Base-by-base conservation (phyloP, 2,113 vertebrate species). In the Tragelaphus imberbis region DNA sequence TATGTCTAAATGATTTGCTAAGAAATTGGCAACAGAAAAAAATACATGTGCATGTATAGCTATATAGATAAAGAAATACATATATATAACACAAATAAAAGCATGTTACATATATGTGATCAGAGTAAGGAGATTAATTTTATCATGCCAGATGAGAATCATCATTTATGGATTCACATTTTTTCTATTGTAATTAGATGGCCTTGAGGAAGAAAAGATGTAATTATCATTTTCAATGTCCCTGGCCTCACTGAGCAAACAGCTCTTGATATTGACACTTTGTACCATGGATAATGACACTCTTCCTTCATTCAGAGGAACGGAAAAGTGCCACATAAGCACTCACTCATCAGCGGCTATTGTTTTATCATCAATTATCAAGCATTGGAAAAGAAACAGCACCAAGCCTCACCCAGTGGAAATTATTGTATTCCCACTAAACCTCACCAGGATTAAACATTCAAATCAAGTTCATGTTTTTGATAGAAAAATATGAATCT, bases 311-410 rank as follows among this genome's bases (percentile, higher is more conserved):
- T 89, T 91, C 79, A 93, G 84, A 94, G 75, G 97, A 95, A 97
- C 91, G 55, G 92, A 94, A 71, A 97, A 97, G 96, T 98, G 88
- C 97, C 85, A 10, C 85, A 33, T 53, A 96, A 94, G 93, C 88
- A 84, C 30, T 92, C 88, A 81, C 49, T 98, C 84, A 94, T 97
- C 94, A 96, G 6, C 58, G 68, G 53, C 40, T 80, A 97, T 98
- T 98, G 97, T 98, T 97, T 98, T 80, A 94, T 96, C 89, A 84
- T 96, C 89, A 98, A 81, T 97, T 96, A 96, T 86, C 89, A 81
- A 84, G 88, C 85, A 93, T 94, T 95, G 94, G 71, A 93, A 91
- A 88, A 95, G 79, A 91, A 86, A 95, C 3, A 59, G 47, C 68
- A 85, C 40, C 55, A 75, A 59, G 40, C 59, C n/a, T 93, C 84